A percentile compares a stretch with the other conserved stretches of the same genome.
These are phyloP conservation scores for Idaea dimidiata DNA, from an alignment of 2,888 invertebrate species.

Conservation along the genomic window DNA sequence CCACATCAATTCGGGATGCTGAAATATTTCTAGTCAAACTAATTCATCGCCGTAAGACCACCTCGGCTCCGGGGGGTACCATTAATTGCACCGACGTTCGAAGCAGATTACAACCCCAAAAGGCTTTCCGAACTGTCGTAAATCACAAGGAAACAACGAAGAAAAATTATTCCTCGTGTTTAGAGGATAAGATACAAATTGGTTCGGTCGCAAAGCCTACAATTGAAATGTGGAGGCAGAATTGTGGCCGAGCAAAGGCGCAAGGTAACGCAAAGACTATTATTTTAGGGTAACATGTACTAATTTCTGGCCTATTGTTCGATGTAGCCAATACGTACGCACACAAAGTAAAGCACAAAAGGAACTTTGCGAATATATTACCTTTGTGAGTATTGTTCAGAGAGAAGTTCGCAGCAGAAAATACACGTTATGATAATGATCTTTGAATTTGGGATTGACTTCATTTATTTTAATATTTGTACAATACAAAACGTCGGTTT, in stretches of 20 bases:
- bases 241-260: constrained; percentile 51
- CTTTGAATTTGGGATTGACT: constrained; percentile 7
- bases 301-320: constrained; percentile 53
- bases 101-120: constrained; percentile 68
- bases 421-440: constrained; percentile 13
- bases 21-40: constrained; percentile 28
- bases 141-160: constrained; percentile 43
- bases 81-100: constrained; percentile 73
- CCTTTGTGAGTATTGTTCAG: constrained; percentile 26
- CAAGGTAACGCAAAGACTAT: constrained; percentile 52
- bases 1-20: constrained; percentile 18
- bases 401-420: constrained; percentile 5
- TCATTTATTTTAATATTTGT: constrained; percentile 6
- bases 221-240: constrained; percentile 58
- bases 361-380: constrained; percentile 22
- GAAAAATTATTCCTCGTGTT: constrained; percentile 41
- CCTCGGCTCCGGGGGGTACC: constrained; percentile 50
- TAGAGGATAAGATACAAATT: constrained; percentile 40
- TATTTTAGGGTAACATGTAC: constrained; percentile 61
- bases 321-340: constrained; percentile 23
- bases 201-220: constrained; percentile 31
- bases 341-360: constrained; percentile 23
- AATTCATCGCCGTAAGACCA: constrained; percentile 40
- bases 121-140: constrained; percentile 58
- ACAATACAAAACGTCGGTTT: neutral